phyloP scores from a whole-genome alignment of 2,113 vertebrate genomes.

The Platysteira castanea region DNA sequence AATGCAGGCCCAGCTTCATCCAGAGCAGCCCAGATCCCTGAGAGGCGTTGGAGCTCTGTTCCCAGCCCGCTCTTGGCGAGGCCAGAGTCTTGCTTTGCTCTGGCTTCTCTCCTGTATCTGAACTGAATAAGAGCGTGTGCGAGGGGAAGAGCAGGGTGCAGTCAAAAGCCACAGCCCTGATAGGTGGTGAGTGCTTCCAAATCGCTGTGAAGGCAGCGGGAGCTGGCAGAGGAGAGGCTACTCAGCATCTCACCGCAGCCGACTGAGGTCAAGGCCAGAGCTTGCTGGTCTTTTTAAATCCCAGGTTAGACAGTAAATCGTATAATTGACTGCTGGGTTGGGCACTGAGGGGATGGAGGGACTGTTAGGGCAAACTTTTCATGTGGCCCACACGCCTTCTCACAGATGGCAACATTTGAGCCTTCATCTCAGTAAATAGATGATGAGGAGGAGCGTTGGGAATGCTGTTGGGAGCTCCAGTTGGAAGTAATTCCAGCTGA shows the following conservation, averaged over 20 bases:
- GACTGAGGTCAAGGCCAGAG: fast-evolving
- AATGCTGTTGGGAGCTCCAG: background rate
- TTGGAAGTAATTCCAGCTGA: background rate
- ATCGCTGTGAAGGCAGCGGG: fast-evolving
- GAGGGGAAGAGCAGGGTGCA: background rate
- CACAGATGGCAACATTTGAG: background rate
- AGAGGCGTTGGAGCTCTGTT: fast-evolving
- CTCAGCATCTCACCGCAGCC: background rate
- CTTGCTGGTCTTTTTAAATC: background rate
- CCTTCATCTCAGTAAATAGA: background rate
- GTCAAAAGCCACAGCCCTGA: background rate
- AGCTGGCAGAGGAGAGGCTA: background rate
- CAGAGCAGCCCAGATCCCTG: background rate
- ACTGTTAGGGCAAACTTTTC: background rate
- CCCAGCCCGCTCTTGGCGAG: fast-evolving
- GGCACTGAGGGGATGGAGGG: background rate
- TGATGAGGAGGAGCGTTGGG: background rate
- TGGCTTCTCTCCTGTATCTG: background rate
- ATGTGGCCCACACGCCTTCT: fast-evolving
- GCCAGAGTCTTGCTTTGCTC: background rate
- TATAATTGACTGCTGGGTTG: background rate
- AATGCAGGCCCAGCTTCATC: background rate
- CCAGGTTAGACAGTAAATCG: background rate
- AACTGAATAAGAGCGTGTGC: background rate
- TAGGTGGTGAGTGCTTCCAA: background rate